phyloP scores from a whole-genome alignment of 1,140 invertebrate species.

The Drosophila rhopaloa region DNA sequence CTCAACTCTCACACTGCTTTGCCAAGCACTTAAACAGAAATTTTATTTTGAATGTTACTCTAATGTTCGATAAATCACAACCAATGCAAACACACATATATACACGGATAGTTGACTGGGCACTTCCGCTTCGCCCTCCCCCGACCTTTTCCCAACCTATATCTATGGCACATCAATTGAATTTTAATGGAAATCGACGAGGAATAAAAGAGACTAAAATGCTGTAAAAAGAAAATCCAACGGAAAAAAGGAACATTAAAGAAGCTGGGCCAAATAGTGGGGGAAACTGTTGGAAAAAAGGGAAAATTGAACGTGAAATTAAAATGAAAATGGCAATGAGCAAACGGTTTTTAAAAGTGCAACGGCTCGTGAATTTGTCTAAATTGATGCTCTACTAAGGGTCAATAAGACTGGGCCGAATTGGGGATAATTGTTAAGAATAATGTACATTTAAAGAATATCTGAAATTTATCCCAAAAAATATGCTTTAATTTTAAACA shows the following conservation, averaged over 20 bases:
- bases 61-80: slow-evolving; percentile 78
- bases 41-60: slow-evolving; percentile 80
- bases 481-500: too few species aligned
- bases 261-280: slow-evolving; percentile 22
- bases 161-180: slow-evolving; percentile 75
- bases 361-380: slow-evolving; percentile 53
- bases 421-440: background rate
- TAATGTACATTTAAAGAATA: too few species aligned
- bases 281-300: slow-evolving; percentile 60
- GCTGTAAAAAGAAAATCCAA: slow-evolving; percentile 67
- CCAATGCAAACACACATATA: slow-evolving; percentile 29
- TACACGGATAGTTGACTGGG: slow-evolving; percentile 64
- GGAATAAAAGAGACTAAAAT: slow-evolving; percentile 82
- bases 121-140: slow-evolving; percentile 34
- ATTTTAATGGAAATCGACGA: slow-evolving; percentile 83
- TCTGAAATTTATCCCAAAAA: too few species aligned
- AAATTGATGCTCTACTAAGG: slow-evolving; percentile 24
- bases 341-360: slow-evolving; percentile 66
- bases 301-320: slow-evolving; percentile 74
- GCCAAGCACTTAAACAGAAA: slow-evolving; percentile 78
- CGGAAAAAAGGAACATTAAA: slow-evolving; percentile 29
- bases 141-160: slow-evolving; percentile 4
- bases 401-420: background rate
- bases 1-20: slow-evolving; percentile 43
- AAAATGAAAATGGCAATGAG: slow-evolving; percentile 76